Evolutionary conservation across 1,140 invertebrate genomes (phyloP).

Genomic region (Mya arenaria): DNA sequence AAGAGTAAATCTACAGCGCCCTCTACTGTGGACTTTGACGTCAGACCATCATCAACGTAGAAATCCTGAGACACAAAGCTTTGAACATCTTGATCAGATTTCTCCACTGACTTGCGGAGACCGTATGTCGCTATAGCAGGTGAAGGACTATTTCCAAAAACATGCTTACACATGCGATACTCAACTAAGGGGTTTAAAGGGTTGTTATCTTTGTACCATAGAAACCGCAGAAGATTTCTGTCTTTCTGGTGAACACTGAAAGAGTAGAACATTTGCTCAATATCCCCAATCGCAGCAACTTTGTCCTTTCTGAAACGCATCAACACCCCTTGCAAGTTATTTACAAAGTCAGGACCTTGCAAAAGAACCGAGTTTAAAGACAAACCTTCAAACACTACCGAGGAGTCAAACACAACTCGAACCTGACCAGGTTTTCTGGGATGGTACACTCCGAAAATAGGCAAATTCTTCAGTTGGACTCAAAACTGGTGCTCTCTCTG

Average conservation of each 20-base stretch:
- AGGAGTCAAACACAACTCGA: not conserved
- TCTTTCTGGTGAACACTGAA: slow-evolving; percentile 11
- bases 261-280: slow-evolving; percentile 33
- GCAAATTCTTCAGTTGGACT: not conserved
- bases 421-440: slow-evolving; percentile 1
- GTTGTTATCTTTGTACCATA: slow-evolving; percentile 34
- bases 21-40: no score
- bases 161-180: no score
- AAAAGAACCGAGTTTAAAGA: not conserved
- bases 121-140: no score
- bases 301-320: slow-evolving; percentile 22
- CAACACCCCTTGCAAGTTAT: slow-evolving; percentile 1
- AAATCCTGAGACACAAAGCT: no score
- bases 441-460: not conserved
- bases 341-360: not conserved
- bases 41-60: no score
- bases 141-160: no score
- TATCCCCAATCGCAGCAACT: not conserved
- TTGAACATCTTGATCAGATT: no score
- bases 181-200: slow-evolving; percentile 5
- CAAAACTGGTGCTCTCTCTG: not conserved
- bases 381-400: not conserved
- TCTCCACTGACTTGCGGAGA: no score
- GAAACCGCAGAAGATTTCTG: slow-evolving; percentile 2
- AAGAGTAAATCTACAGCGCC: no score